Base-by-base conservation (phyloP, 1,140 invertebrate species). In the Carcinoscorpius rotundicauda region DNA sequence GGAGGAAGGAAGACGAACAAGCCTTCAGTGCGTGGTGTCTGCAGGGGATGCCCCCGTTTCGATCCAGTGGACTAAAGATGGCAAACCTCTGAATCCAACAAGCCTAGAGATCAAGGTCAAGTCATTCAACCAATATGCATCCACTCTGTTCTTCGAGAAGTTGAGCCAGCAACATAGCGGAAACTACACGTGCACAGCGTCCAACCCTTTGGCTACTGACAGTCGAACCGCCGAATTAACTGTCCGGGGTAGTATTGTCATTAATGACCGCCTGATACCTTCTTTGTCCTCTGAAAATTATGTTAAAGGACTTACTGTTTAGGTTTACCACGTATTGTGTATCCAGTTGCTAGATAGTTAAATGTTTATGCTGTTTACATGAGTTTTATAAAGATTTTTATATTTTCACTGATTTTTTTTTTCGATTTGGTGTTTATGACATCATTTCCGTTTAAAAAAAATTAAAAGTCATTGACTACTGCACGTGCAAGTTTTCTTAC, bases 1-100 rank as follows among this genome's bases (percentile, higher is more conserved):
- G 11, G 78, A 80, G 66, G 74, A 82, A 66, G 91, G 90, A 4
- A 81, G 82, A 53, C 78, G 82, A 59, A 84, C 87, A 4, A 78
- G 81, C 52, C 81, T 95, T 59, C 79, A 79, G 48, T 79, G 78
- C 69, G 72, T 74, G 5, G 76, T 78, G 49, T 78, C 74, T 63
- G 77, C 74, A 58, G 78, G 78, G 5, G 78, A 79, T 68, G 69
- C 75, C 52, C 78, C 78, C n/a, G 73, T 79, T 8, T 71, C 70
- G 49, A 75, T 79, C 11, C 58, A 68, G 6, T 79, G 78, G 78
- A 69, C 74, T 48, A 78, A 78, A 65, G 76, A 79, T 66, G 76
- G 75, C 4, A 55, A 73, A 58, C 63, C 68, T 10, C 75, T 78
- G 6, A 55, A 55, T 8, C 83, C 85, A 4, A 82, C 67, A 78